phyloP scores from a whole-genome alignment of 2,113 vertebrate species.

The Pontoporia blainvillei region DNA sequence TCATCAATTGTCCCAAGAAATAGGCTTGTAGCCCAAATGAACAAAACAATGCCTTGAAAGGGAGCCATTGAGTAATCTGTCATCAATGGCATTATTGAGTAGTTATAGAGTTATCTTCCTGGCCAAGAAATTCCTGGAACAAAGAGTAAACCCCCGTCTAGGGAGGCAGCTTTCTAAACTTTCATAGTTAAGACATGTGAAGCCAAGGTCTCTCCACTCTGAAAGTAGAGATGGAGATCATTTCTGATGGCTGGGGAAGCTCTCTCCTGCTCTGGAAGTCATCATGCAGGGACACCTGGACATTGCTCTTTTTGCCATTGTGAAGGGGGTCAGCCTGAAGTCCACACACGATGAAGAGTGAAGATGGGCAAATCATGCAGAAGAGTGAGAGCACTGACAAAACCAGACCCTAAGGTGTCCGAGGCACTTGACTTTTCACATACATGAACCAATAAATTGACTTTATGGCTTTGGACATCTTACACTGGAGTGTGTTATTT shows the following conservation, averaged over 20 bases:
- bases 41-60: background rate
- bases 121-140: background rate
- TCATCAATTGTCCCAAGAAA: background rate
- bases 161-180: background rate
- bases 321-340: background rate
- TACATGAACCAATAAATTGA: fast-evolving
- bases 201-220: fast-evolving
- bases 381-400: fast-evolving
- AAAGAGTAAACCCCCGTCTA: background rate
- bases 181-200: background rate
- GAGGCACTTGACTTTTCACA: fast-evolving
- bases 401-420: fast-evolving
- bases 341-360: fast-evolving
- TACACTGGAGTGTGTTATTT: background rate
- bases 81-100: background rate
- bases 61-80: background rate
- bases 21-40: background rate
- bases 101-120: background rate
- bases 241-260: fast-evolving
- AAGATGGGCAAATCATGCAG: background rate
- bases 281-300: fast-evolving
- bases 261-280: no score
- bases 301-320: fast-evolving
- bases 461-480: background rate
- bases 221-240: fast-evolving